phyloP scores from a whole-genome alignment of 2,113 vertebrate species.

The Petroica traversi region DNA sequence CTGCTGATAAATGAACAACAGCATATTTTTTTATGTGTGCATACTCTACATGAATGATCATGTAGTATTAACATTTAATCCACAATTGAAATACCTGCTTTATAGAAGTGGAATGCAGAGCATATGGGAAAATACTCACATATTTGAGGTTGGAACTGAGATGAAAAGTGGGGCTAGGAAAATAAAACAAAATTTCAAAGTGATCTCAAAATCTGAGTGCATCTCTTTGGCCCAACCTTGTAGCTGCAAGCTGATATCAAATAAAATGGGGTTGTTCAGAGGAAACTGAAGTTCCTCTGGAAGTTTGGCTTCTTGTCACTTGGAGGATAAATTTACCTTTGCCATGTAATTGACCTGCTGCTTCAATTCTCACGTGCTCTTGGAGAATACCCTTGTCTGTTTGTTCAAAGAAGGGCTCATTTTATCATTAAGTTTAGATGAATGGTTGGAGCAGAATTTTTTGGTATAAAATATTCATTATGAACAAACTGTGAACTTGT shows the following conservation, averaged over 20 bases:
- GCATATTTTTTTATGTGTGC: neutral
- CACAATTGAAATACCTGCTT: neutral
- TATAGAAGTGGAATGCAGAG: neutral
- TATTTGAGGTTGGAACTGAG: constrained; percentile 8
- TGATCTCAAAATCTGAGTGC: neutral
- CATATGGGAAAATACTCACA: neutral
- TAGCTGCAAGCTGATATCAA: neutral
- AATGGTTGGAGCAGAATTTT: constrained; percentile 12
- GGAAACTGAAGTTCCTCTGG: neutral
- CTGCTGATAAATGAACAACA: constrained; percentile 40
- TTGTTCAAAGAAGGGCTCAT: neutral
- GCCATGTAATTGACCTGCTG: neutral
- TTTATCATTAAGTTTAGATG: constrained; percentile 45
- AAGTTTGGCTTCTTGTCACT: neutral
- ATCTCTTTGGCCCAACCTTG: neutral
- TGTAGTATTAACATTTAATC: constrained; percentile 28
- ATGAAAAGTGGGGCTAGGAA: neutral
- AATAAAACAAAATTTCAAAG: neutral
- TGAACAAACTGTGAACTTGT: constrained; percentile 64
- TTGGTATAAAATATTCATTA: constrained; percentile 57
- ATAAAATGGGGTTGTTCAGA: neutral
- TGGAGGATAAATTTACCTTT: neutral
- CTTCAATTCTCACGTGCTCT: neutral
- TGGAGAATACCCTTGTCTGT: neutral
- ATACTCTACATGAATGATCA: constrained; percentile 45